Percentiles rank a stretch among this genome's conserved stretches.
Evolutionary conservation across 2,888 invertebrate species (phyloP).

Genomic region (Venusia cambrica): DNA sequence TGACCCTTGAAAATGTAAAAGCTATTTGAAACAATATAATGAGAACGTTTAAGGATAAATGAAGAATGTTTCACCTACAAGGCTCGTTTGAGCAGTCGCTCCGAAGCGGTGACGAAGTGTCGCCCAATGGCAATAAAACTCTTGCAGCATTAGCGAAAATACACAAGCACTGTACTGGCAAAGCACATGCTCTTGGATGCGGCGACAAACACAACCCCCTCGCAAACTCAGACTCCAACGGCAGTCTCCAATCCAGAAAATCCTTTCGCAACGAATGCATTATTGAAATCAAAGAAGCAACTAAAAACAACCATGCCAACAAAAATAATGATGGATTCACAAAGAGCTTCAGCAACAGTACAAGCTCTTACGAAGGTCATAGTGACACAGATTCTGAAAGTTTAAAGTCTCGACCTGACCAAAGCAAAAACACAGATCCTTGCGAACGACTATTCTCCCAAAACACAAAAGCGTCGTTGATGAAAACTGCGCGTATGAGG

Average conservation of each 20-base stretch:
- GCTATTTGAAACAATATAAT: slow-evolving; percentile 43
- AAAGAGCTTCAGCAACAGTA: slow-evolving; percentile 81
- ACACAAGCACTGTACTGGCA: slow-evolving; percentile 88
- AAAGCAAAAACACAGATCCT: slow-evolving; percentile 57
- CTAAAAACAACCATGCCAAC: slow-evolving; percentile 47
- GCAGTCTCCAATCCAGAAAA: slow-evolving; percentile 67
- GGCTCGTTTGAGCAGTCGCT: slow-evolving; percentile 82
- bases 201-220: slow-evolving; percentile 72
- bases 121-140: slow-evolving; percentile 72
- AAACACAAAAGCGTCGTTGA: slow-evolving; percentile 81
- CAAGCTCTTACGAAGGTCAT: slow-evolving; percentile 84
- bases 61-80: slow-evolving; percentile 77
- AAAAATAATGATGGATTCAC: slow-evolving; percentile 55
- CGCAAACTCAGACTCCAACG: slow-evolving; percentile 70
- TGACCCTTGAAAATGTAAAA: slow-evolving; percentile 64
- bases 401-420: slow-evolving; percentile 55
- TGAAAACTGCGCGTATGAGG: slow-evolving; percentile 82
- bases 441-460: slow-evolving; percentile 79
- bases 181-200: slow-evolving; percentile 88
- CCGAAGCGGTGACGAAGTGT: slow-evolving; percentile 72
- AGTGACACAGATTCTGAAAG: slow-evolving; percentile 85
- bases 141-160: slow-evolving; percentile 79
- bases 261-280: slow-evolving; percentile 64
- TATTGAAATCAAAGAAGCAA: slow-evolving; percentile 68
- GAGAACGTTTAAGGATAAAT: slow-evolving; percentile 48